phyloP scores from a whole-genome alignment of 1,140 invertebrate species.

The Drosophila gunungcola region DNA sequence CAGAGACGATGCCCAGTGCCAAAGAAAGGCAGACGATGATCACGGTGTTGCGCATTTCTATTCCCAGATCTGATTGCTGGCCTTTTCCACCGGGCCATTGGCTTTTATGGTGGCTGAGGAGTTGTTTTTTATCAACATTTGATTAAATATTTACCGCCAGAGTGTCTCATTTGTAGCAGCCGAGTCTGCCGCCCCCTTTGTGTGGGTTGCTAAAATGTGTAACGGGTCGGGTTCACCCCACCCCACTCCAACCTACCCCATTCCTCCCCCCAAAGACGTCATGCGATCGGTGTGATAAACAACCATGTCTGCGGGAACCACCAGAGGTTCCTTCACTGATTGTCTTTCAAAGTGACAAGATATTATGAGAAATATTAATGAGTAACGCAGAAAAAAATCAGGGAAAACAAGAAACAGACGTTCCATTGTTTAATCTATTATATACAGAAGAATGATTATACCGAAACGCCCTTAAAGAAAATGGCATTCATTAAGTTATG shows the following conservation, averaged over 20 bases:
- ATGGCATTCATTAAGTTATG: not conserved
- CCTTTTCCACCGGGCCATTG: not conserved
- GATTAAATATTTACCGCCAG: constrained; percentile 65
- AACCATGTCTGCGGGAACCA: constrained; percentile 4
- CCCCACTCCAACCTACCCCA: not conserved
- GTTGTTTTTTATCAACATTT: constrained; percentile 58
- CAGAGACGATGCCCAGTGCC: constrained; percentile 24
- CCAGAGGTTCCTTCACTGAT: constrained; percentile 19
- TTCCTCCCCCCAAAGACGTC: constrained; percentile 19
- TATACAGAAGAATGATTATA: not conserved
- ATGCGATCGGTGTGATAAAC: constrained; percentile 21
- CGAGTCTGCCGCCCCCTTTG: constrained; percentile 10
- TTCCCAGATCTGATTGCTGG: constrained; percentile 37
- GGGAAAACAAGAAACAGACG: constrained; percentile 1
- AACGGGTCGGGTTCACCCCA: not conserved
- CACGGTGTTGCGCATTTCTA: constrained; percentile 47
- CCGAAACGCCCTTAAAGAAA: not conserved
- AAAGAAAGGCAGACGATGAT: constrained; percentile 23
- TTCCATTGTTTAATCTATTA: constrained; percentile 2
- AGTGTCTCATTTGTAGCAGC: constrained; percentile 34
- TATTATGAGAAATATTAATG: not conserved
- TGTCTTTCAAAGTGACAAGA: constrained; percentile 8
- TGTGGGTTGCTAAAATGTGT: constrained; percentile 14
- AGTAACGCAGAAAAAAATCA: not conserved
- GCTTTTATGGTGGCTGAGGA: constrained; percentile 49